Conservation (phyloP, 2,113 vertebrate genomes). For the Myanophis thanlyinensis region DNA sequence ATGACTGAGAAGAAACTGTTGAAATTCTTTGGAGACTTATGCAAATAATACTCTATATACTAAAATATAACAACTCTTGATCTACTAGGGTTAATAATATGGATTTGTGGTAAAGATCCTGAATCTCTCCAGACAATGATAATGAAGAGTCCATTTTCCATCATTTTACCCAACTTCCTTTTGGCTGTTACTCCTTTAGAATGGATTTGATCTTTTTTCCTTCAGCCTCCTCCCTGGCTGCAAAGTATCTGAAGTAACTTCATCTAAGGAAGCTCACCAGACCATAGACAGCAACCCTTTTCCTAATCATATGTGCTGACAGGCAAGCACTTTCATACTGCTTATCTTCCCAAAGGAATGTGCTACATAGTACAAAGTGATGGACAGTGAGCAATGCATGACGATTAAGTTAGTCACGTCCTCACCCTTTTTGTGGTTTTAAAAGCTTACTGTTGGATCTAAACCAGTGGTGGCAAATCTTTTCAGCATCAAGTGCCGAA, state of each 20-base stretch:
- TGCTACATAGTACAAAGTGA: neutral
- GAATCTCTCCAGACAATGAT: neutral
- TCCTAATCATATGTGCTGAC: neutral
- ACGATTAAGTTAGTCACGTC: constrained; percentile 3
- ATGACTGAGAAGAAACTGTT: neutral
- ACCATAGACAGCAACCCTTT: neutral
- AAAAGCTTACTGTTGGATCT: neutral
- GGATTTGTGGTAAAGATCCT: neutral
- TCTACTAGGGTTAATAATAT: neutral
- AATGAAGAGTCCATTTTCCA: neutral
- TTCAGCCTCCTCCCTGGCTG: neutral
- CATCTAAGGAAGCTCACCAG: neutral
- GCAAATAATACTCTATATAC: neutral
- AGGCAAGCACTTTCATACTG: neutral
- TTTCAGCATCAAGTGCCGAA: too few species aligned
- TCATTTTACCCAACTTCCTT: neutral
- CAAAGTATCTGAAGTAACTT: neutral
- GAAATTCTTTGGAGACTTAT: neutral
- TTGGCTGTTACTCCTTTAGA: neutral
- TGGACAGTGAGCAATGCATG: neutral
- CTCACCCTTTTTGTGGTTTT: neutral
- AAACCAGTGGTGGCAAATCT: too few species aligned
- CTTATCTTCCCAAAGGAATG: constrained; percentile 25
- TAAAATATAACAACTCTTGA: neutral
- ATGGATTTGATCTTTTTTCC: neutral